Evolutionary conservation across 1,140 invertebrate species (phyloP).

Genomic region (Laupala kohalensis): DNA sequence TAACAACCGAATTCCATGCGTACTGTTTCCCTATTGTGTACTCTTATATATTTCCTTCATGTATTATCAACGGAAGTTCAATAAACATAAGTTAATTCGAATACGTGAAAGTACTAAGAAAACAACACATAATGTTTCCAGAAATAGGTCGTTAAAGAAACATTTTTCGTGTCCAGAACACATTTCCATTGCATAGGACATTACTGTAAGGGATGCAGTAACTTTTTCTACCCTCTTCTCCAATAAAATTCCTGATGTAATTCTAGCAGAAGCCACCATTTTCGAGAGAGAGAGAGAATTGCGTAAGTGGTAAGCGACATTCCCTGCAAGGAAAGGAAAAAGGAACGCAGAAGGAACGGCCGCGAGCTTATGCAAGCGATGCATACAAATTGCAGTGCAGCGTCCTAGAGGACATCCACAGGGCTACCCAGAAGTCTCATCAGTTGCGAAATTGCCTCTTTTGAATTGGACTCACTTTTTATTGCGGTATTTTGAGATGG

Average conservation of each 20-base stretch:
- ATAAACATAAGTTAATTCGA: too few relatives aligned
- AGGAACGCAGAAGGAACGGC: not conserved
- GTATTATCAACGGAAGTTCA: too few relatives aligned
- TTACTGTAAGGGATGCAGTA: not conserved
- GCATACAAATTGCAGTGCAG: not conserved
- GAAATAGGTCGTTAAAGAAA: not conserved
- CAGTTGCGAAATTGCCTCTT: too few relatives aligned
- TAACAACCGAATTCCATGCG: too few relatives aligned
- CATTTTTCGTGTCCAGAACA: not conserved
- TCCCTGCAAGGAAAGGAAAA: not conserved
- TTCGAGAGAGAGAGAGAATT: not conserved
- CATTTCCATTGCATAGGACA: not conserved
- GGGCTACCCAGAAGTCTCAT: too few relatives aligned
- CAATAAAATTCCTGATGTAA: not conserved
- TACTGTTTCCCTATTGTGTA: too few relatives aligned
- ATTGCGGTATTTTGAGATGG: too few relatives aligned
- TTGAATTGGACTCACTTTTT: too few relatives aligned
- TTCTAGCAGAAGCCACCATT: not conserved
- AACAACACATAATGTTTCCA: too few relatives aligned
- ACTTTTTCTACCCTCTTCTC: not conserved
- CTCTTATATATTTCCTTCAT: too few relatives aligned
- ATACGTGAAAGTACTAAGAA: too few relatives aligned
- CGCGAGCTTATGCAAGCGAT: not conserved
- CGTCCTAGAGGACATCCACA: too few relatives aligned
- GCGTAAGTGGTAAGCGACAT: not conserved